Conservation (phyloP, 2,888 invertebrate species). For the Osmoderma eremita region DNA sequence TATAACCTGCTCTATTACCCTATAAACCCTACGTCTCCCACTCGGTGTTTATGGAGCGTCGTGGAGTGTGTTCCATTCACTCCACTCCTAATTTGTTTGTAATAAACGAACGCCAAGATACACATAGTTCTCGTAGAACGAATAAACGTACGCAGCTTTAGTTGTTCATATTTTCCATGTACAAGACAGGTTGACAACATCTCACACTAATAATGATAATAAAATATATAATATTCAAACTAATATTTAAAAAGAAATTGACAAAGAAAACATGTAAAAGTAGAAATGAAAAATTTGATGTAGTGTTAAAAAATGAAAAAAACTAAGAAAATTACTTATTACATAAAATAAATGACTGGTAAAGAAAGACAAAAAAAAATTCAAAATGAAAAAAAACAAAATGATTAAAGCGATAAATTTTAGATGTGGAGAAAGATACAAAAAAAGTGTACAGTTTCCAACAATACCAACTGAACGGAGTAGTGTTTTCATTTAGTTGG, state of each 20-base stretch:
- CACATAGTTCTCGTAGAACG: too few relatives aligned
- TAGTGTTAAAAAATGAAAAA: slow-evolving; percentile 12
- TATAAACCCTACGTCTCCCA: too few relatives aligned
- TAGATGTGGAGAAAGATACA: slow-evolving; percentile 6
- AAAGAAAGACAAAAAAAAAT: slow-evolving; percentile 23
- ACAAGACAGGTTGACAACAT: background rate
- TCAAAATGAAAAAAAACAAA: slow-evolving; percentile 24
- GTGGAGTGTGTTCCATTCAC: too few relatives aligned
- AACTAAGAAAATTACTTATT: background rate
- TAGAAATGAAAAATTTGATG: slow-evolving; percentile 17
- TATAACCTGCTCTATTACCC: too few relatives aligned
- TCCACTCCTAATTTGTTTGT: too few relatives aligned
- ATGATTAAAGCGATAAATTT: slow-evolving; percentile 18
- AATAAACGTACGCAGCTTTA: too few relatives aligned
- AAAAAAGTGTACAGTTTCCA: slow-evolving; percentile 14
- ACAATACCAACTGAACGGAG: background rate
- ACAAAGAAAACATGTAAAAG: slow-evolving; percentile 17
- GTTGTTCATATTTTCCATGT: background rate
- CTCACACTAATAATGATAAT: background rate
- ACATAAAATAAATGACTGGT: background rate
- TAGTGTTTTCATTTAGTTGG: background rate
- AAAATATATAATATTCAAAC: background rate
- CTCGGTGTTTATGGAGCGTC: too few relatives aligned
- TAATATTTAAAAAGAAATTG: background rate
- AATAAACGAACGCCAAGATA: too few relatives aligned